Conservation (phyloP, 2,797 vertebrate genomes). For the Hirundo rustica region DNA sequence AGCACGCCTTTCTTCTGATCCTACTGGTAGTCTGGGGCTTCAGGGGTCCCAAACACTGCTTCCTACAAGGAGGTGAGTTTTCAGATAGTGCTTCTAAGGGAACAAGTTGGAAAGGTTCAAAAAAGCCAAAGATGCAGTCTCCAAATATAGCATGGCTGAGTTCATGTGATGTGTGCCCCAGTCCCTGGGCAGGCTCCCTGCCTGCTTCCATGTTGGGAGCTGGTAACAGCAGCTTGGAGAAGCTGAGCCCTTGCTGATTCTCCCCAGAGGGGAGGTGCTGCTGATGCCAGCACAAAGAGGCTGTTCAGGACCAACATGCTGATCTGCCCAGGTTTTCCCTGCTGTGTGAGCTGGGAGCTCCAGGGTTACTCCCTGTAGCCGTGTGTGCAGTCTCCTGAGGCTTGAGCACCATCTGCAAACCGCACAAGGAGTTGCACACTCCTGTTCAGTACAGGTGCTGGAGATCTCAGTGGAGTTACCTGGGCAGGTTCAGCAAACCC, state of each 20-base stretch:
- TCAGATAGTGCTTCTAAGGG: neutral
- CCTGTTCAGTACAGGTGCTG: accelerated
- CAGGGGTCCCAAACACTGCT: neutral
- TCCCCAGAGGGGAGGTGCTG: neutral
- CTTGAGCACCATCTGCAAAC: neutral
- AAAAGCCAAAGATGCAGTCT: neutral
- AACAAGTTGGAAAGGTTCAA: constrained; percentile 20
- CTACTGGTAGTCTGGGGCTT: accelerated
- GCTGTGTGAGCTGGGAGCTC: neutral
- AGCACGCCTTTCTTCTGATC: neutral
- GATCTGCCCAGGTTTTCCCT: neutral
- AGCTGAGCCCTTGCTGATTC: neutral
- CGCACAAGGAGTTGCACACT: neutral
- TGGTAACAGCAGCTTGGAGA: neutral
- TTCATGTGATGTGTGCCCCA: neutral
- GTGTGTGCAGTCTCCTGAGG: neutral
- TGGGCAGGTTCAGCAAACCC: neutral
- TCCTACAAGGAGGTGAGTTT: neutral
- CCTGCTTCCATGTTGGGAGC: constrained; percentile 6
- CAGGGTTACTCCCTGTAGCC: neutral
- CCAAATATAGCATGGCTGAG: constrained; percentile 15
- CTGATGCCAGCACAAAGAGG: neutral
- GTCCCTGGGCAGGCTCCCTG: neutral
- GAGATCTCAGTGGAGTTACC: neutral
- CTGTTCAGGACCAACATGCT: neutral